Evolutionary conservation across 2,113 vertebrate genomes (phyloP), one percentile per base, ranked within the genome.

Genomic region (Bolborhynchus lineola): DNA sequence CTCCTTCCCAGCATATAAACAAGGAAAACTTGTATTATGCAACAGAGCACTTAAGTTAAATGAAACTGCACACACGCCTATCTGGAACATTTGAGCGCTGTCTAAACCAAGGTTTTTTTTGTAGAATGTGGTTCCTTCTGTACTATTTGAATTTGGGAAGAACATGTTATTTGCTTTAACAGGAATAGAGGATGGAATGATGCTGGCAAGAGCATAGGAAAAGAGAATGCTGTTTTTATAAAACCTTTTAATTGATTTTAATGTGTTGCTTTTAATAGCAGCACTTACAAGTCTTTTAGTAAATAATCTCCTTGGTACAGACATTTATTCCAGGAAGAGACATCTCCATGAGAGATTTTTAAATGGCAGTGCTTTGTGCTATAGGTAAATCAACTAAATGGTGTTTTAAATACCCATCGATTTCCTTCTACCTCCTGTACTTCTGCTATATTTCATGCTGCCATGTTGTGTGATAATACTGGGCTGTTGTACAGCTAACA

Each of bases 191-290:
- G 20, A 16, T 89, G 18, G 50, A 75, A 57, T 64, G 35, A 62
- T 85, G 41, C 44, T 96, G 70, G 53, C 55, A 64, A 81, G 37
- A 69, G 52, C 29, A 44, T 13, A 69, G 33, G 69, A 86, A 87
- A 82, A 0, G 13, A 74, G 57, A 74, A 64, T 29, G 15, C 26
- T 97, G 81, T 62, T 75, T 94, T 93, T 86, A 64, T 57, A 77
- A 95, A 93, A 88, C 59, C 59, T 95, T 90, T 95, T 91, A 95
- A 93, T 88, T 95, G 70, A 95, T 94, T 96, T 95, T 91, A 95
- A 95, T 95, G 67, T 85, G 33, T 92, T 86, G 37, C 53, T 85
- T 94, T 92, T 95, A 91, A 93, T 86, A 53, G 71, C 42, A 84
- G 53, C 46, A 33, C 92, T 97, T 95, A 94, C 80, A 92, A 92